Percentiles rank a stretch among this genome's conserved stretches.
phyloP scores from a whole-genome alignment of 2,797 vertebrate species.

The Apogon hyalosoma region DNA sequence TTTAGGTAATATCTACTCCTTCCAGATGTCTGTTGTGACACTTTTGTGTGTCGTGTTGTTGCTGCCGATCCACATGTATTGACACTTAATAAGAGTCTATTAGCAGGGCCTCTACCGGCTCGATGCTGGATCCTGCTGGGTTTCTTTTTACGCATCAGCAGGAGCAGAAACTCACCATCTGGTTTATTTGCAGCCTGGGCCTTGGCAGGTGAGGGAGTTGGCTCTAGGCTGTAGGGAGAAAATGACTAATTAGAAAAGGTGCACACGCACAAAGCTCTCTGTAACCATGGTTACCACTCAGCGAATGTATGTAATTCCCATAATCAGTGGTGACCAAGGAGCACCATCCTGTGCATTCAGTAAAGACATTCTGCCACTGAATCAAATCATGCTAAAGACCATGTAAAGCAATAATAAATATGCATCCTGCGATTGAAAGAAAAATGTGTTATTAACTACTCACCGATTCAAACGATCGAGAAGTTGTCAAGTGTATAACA shows the following conservation, averaged over 20 bases:
- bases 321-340: slow-evolving; percentile 15
- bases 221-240: slow-evolving; percentile 81
- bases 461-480: too few relatives aligned
- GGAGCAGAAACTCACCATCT: slow-evolving; percentile 80
- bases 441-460: too few relatives aligned
- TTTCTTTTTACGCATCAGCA: slow-evolving; percentile 60
- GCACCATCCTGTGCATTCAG: slow-evolving; percentile 1
- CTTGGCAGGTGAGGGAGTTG: slow-evolving; percentile 78
- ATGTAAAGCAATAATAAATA: too few relatives aligned
- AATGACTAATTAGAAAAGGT: slow-evolving; percentile 72
- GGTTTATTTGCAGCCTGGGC: slow-evolving; percentile 79
- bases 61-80: slow-evolving; percentile 41
- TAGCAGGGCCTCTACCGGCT: slow-evolving; percentile 47
- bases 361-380: slow-evolving; percentile 8
- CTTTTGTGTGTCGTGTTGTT: slow-evolving; percentile 18
- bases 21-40: slow-evolving; percentile 38
- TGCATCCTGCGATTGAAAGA: too few relatives aligned
- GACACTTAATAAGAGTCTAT: slow-evolving; percentile 69
- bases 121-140: slow-evolving; percentile 50
- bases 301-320: slow-evolving; percentile 35
- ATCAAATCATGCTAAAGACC: neutral
- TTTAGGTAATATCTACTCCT: slow-evolving; percentile 25
- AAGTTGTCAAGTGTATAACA: too few relatives aligned
- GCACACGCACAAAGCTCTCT: slow-evolving; percentile 4
- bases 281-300: slow-evolving; percentile 71